phyloP scores from a whole-genome alignment of 2,888 invertebrate genomes.

The Cerceris ruficornis region DNA sequence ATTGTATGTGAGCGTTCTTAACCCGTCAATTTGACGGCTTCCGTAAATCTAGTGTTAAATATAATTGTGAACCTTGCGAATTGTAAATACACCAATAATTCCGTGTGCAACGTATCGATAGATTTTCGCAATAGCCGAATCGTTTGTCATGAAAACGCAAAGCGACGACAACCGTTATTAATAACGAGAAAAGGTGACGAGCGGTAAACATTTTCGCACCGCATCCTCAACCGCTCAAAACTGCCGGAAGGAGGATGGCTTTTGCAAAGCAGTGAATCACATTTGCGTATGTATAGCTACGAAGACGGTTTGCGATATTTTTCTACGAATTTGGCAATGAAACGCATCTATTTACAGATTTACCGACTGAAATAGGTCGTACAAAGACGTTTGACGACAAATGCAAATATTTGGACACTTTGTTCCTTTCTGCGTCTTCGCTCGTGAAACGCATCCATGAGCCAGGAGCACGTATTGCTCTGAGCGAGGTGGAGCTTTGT shows the following conservation, averaged over 20 bases:
- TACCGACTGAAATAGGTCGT: constrained; percentile 45
- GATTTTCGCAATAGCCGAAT: too few species aligned
- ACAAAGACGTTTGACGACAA: neutral
- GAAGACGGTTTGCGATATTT: constrained; percentile 26
- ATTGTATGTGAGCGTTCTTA: too few species aligned
- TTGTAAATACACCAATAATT: too few species aligned
- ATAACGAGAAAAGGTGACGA: neutral
- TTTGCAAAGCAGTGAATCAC: constrained; percentile 37
- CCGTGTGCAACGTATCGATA: too few species aligned
- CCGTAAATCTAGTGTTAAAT: too few species aligned
- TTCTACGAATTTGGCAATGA: constrained; percentile 47
- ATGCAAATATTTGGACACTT: constrained; percentile 7
- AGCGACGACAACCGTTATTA: too few species aligned
- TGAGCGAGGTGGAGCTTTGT: too few species aligned
- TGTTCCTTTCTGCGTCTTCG: neutral
- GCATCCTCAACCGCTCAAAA: neutral
- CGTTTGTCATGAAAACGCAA: too few species aligned
- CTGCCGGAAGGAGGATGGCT: constrained; percentile 17
- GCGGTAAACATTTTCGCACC: neutral
- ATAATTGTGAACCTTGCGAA: too few species aligned
- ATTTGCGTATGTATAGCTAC: neutral
- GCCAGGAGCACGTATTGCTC: neutral
- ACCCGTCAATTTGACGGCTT: too few species aligned
- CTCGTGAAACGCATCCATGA: neutral
- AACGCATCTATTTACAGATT: constrained; percentile 41